phyloP scores from a whole-genome alignment of 2,797 vertebrate species.

The Momotus momota region DNA sequence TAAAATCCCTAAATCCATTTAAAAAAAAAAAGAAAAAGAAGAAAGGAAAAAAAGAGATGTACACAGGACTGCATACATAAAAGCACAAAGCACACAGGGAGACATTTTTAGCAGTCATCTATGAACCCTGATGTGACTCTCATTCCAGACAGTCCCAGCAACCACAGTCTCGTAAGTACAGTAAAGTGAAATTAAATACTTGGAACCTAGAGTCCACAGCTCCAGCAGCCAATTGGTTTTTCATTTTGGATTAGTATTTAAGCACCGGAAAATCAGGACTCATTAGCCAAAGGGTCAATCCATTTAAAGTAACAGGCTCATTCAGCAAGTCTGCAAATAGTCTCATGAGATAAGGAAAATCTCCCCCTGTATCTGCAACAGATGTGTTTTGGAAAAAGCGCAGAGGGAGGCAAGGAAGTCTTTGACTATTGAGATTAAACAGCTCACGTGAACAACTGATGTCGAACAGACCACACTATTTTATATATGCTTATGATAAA shows the following conservation, averaged over 20 bases:
- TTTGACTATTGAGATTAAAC: not conserved
- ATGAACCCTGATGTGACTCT: not conserved
- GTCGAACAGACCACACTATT: not conserved
- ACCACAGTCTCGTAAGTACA: not conserved
- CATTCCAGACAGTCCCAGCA: not conserved
- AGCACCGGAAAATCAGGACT: constrained; percentile 13
- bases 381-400: not conserved
- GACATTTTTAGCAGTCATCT: not conserved
- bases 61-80: not conserved
- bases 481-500: not conserved
- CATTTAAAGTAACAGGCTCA: constrained; percentile 49
- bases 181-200: constrained; percentile 27
- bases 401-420: not conserved
- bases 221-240: not conserved
- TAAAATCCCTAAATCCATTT: not conserved
- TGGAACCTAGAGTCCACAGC: not conserved
- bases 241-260: constrained; percentile 34
- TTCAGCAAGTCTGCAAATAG: constrained; percentile 24
- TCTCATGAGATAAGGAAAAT: constrained; percentile 21
- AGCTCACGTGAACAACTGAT: not conserved
- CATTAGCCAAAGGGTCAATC: constrained; percentile 51
- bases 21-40: fast-evolving
- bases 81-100: not conserved
- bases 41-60: not conserved
- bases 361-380: constrained; percentile 32